These are phyloP conservation scores for Cyanoliseus patagonus DNA, from an alignment of 2,113 vertebrate species.

Conservation along the genomic window DNA sequence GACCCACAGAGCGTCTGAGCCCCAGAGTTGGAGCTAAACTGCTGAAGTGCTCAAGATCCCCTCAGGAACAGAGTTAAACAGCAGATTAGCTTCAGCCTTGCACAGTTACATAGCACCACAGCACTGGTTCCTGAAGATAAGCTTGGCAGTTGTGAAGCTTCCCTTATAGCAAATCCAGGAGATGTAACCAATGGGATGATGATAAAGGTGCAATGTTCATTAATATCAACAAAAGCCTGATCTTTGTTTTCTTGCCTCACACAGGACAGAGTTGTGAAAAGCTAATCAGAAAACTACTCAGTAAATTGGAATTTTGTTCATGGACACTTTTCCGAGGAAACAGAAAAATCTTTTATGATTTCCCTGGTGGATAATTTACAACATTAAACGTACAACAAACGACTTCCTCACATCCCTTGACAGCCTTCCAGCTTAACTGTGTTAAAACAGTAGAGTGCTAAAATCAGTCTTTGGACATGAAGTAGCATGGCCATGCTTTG, in stretches of 20 bases:
- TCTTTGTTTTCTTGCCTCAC: constrained; percentile 1
- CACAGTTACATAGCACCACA: not conserved
- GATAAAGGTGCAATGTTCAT: constrained; percentile 13
- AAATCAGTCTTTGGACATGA: constrained; percentile 20
- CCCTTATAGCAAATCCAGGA: not conserved
- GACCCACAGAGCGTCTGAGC: not conserved
- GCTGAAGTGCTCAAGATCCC: not conserved
- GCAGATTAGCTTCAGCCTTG: constrained; percentile 21
- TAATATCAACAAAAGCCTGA: not conserved
- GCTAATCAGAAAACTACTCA: not conserved
- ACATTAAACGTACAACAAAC: constrained; percentile 9
- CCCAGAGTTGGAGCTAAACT: not conserved
- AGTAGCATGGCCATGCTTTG: not conserved
- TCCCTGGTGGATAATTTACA: constrained; percentile 8
- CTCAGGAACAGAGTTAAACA: not conserved
- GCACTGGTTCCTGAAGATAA: constrained; percentile 34
- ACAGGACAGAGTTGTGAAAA: not conserved
- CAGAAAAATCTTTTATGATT: constrained; percentile 5
- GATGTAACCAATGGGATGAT: not conserved
- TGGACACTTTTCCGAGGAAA: not conserved
- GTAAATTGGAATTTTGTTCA: constrained; percentile 29
- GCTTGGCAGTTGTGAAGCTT: not conserved
- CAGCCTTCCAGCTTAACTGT: constrained; percentile 20
- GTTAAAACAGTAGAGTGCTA: constrained; percentile 11
- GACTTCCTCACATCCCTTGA: not conserved